Evolutionary conservation across 2,888 invertebrate species (phyloP).

Genomic region (Macroteleia sp.): DNA sequence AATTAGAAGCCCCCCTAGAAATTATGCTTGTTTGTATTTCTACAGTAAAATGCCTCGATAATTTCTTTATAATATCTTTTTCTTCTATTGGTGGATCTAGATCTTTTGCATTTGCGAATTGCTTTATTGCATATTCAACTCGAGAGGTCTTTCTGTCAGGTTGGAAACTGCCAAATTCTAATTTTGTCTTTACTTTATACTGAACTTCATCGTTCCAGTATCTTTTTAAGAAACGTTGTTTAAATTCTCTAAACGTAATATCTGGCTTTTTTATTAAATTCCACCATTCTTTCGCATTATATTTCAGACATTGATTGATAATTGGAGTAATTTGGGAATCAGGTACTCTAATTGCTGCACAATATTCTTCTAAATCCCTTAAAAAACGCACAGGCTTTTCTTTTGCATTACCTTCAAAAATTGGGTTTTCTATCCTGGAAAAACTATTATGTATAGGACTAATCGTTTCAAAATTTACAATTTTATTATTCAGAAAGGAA

Average conservation of each 20-base stretch:
- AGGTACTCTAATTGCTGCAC: no score
- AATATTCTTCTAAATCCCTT: no score
- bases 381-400: no score
- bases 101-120: conserved; percentile 2
- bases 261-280: background rate
- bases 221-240: background rate
- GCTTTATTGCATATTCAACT: background rate
- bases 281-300: background rate
- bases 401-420: no score
- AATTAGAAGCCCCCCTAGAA: background rate
- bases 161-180: background rate
- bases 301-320: background rate
- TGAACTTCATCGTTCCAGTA: background rate
- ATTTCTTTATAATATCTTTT: background rate
- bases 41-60: background rate
- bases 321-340: background rate
- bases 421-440: no score
- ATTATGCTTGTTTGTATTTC: background rate
- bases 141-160: background rate
- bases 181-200: background rate
- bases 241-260: background rate
- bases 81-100: background rate
- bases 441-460: no score
- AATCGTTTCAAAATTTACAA: no score
- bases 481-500: no score